phyloP scores from a whole-genome alignment of 2,888 invertebrate species.

The Noctua janthe region DNA sequence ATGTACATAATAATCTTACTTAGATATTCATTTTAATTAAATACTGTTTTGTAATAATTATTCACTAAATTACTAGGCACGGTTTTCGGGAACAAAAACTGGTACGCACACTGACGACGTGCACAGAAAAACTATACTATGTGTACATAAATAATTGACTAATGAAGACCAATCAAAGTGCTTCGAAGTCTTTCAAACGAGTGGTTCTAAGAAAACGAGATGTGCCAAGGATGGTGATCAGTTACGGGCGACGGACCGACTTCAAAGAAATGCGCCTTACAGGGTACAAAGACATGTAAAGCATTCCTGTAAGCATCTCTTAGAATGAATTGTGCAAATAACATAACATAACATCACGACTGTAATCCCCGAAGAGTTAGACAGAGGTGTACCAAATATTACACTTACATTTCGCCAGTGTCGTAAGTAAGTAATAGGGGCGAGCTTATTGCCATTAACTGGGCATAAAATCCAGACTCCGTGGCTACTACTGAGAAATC shows the following conservation, averaged over 20 bases:
- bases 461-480: too few relatives aligned
- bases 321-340: neutral
- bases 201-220: conserved; percentile 8
- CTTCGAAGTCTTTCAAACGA: conserved; percentile 8
- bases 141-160: neutral
- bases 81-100: neutral
- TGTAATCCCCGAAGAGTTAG: too few relatives aligned
- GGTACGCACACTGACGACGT: too few relatives aligned
- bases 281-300: conserved; percentile 14
- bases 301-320: conserved; percentile 17
- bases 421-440: too few relatives aligned
- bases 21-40: too few relatives aligned
- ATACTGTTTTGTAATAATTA: too few relatives aligned
- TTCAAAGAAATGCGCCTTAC: conserved; percentile 34
- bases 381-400: neutral
- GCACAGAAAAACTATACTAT: neutral
- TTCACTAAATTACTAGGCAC: neutral
- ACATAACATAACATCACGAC: neutral
- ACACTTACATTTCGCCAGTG: too few relatives aligned
- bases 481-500: too few relatives aligned
- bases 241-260: conserved; percentile 1
- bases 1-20: too few relatives aligned
- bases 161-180: conserved; percentile 30
- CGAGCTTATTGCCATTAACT: too few relatives aligned
- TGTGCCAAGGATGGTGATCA: conserved; percentile 14